Percentiles rank a stretch among this genome's conserved stretches.
These are phyloP conservation scores for Dendrolimus punctatus DNA, from an alignment of 1,140 invertebrate species.

Conservation along the genomic window DNA sequence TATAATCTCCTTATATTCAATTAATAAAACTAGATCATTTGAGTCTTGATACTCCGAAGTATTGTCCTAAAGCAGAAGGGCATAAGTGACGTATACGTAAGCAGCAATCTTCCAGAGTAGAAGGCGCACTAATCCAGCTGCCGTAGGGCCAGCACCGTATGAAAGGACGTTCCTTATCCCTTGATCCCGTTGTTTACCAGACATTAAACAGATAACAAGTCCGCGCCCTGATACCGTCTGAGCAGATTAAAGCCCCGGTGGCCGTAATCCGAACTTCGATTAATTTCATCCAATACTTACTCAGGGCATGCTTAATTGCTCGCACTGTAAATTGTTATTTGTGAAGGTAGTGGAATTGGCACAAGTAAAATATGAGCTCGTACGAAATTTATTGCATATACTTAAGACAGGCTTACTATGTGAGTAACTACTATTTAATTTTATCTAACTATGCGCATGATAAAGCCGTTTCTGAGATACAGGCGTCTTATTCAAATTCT, in stretches of 20 bases:
- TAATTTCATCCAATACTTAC: slow-evolving; percentile 68
- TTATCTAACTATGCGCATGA: too few species aligned
- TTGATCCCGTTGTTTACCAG: slow-evolving; percentile 73
- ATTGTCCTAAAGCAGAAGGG: slow-evolving; percentile 1
- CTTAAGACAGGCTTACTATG: too few species aligned
- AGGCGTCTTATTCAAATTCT: too few species aligned
- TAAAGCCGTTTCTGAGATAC: too few species aligned
- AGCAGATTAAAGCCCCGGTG: slow-evolving; percentile 58
- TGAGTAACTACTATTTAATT: too few species aligned
- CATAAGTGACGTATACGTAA: slow-evolving; percentile 19
- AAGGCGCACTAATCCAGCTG: slow-evolving; percentile 51
- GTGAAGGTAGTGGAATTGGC: slow-evolving; percentile 6
- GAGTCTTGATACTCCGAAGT: too few species aligned
- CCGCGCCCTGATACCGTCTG: slow-evolving; percentile 63
- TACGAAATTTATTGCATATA: too few species aligned
- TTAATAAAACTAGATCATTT: too few species aligned
- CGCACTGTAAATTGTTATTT: slow-evolving; percentile 22
- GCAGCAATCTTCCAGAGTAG: slow-evolving; percentile 45
- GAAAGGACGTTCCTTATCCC: slow-evolving; percentile 68
- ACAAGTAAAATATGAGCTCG: not conserved
- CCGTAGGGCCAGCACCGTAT: slow-evolving; percentile 58
- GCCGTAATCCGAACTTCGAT: slow-evolving; percentile 67
- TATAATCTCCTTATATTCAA: too few species aligned
- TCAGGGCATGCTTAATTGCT: slow-evolving; percentile 36
- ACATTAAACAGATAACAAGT: slow-evolving; percentile 74